Base-by-base conservation (phyloP, 2,888 invertebrate genomes). In the Helleia helle region DNA sequence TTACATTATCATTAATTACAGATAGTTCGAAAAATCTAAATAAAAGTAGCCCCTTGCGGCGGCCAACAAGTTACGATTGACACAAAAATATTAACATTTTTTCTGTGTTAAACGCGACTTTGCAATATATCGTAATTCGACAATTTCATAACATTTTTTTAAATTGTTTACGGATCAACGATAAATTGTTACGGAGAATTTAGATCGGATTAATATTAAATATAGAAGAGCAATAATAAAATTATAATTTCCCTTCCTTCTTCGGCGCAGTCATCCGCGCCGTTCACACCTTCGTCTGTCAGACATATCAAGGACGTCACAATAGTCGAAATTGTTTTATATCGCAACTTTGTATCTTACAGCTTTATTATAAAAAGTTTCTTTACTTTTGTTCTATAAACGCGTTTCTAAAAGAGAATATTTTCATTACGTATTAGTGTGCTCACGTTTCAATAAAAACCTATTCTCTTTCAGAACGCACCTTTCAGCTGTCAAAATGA, bases 321-420 rank as follows among this genome's bases (percentile, higher is more conserved):
- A 61, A 55, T 58, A 62, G 52, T 48, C 54, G 50, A 52, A 39
- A 47, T 52, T 42, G 46, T 46, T 48, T 49, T 43, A 38, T 48
- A 46, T 47, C 44, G 52, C 52, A 54, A 48, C 49, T 44, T n/a
- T n/a, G n/a, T 26, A 42, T 29, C 31, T 54, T 60, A 55, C 66
- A 62, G 65, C 62, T 58, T 54, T 47, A 41, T 43, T 47, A 41
- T 50, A 36, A 37, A 44, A 58, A 69, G 66, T 73, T 65, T 51
- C 68, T 75, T 76, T 63, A 69, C 77, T 79, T 80, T 79, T 71
- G 81, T 77, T 81, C 81, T 80, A 74, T 65, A 51, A 36, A 47
- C 46, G 48, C 22, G 22, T 8, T 22, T 18, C 8, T 22, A 7
- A 22, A 22, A 8, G 22, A 22, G 22, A 22, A 22, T 4, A 22